Conservation (phyloP, 2,888 invertebrate genomes). For the Diarsia rubi region DNA sequence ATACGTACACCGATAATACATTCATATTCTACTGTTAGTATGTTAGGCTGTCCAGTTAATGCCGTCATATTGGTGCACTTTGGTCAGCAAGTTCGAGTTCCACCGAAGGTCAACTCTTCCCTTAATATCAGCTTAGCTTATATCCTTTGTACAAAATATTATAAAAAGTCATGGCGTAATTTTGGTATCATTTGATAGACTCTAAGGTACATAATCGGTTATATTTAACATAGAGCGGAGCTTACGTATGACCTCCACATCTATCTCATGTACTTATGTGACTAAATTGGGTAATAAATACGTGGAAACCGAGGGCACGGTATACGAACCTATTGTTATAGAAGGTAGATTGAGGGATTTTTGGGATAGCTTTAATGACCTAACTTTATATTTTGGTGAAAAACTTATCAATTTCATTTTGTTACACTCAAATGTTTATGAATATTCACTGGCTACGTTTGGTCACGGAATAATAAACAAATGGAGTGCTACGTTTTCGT, state of each 20-base stretch:
- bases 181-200: slow-evolving; percentile 73
- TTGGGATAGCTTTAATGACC: slow-evolving; percentile 41
- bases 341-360: slow-evolving; percentile 48
- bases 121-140: slow-evolving; percentile 58
- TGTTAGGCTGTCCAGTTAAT: slow-evolving; percentile 59
- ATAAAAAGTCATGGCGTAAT: slow-evolving; percentile 85
- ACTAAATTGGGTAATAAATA: slow-evolving; percentile 58
- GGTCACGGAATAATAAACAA: slow-evolving; percentile 40
- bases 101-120: slow-evolving; percentile 44
- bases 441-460: slow-evolving; percentile 56
- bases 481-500: slow-evolving; percentile 24
- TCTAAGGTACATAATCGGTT: slow-evolving; percentile 59
- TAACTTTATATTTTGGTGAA: slow-evolving; percentile 45
- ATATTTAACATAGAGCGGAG: slow-evolving; percentile 55
- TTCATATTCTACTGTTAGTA: slow-evolving; percentile 64
- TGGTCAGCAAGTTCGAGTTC: slow-evolving; percentile 52
- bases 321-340: slow-evolving; percentile 45
- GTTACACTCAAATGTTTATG: slow-evolving; percentile 42
- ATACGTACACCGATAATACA: slow-evolving; percentile 64
- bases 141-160: slow-evolving; percentile 81
- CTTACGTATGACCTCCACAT: slow-evolving; percentile 41
- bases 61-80: slow-evolving; percentile 59
- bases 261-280: slow-evolving; percentile 44
- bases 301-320: slow-evolving; percentile 43
- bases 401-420: slow-evolving; percentile 18